These are phyloP conservation scores for Sycophaga agraensis DNA, from an alignment of 1,140 invertebrate genomes.

Conservation along the genomic window DNA sequence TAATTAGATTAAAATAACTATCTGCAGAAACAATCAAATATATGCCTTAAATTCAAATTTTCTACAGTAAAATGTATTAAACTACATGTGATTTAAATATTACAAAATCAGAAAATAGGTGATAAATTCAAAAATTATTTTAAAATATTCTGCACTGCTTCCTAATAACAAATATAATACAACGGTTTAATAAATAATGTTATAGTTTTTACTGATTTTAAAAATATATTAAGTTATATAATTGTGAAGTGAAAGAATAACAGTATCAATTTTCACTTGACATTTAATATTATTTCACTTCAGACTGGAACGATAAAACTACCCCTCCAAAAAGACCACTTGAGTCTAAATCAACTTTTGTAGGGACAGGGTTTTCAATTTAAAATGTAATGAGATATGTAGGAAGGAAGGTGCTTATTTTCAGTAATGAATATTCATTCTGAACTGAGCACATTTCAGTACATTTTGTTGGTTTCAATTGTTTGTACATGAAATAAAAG, in stretches of 20 bases:
- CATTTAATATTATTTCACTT: slow-evolving; percentile 34
- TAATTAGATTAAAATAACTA: no score
- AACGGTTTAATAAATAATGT: no score
- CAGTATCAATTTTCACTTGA: slow-evolving; percentile 27
- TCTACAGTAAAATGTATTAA: no score
- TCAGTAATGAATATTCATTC: slow-evolving; percentile 10
- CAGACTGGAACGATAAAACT: slow-evolving; percentile 48
- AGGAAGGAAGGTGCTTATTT: slow-evolving; percentile 18
- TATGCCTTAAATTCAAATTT: no score
- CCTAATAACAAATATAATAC: no score
- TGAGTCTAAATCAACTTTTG: slow-evolving; percentile 50
- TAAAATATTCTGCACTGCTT: no score
- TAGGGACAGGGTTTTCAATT: slow-evolving; percentile 46
- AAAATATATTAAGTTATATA: slow-evolving; percentile 12
- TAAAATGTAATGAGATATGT: slow-evolving; percentile 33
- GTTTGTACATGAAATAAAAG: slow-evolving; percentile 20
- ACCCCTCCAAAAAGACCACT: slow-evolving; percentile 44
- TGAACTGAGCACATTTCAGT: slow-evolving; percentile 5
- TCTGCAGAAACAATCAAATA: no score
- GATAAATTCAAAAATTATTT: no score
- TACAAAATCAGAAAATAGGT: no score
- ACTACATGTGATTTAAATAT: no score
- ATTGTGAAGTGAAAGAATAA: slow-evolving; percentile 16
- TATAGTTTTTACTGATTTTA: no score
- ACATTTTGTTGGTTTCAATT: slow-evolving; percentile 18